phyloP scores from a whole-genome alignment of 2,888 invertebrate genomes.

The Octodonta nipae region DNA sequence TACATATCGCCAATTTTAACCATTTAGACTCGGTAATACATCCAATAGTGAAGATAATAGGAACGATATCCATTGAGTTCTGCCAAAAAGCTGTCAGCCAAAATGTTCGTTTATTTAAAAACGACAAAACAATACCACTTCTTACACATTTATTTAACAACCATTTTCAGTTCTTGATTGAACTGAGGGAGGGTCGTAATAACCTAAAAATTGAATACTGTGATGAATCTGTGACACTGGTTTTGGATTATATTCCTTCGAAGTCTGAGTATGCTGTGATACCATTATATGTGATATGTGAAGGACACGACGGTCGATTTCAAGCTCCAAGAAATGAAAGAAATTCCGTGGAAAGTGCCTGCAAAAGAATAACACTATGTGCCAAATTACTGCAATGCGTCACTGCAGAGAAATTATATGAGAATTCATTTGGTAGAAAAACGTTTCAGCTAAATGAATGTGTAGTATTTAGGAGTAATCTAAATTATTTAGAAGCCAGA shows the following conservation, averaged over 20 bases:
- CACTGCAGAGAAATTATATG: conserved; percentile 74
- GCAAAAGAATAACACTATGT: conserved; percentile 60
- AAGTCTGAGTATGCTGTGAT: conserved; percentile 50
- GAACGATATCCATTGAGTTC: too few relatives aligned
- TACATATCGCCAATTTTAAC: conserved; percentile 18
- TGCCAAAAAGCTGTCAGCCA: conserved; percentile 12
- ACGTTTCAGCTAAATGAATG: conserved; percentile 75
- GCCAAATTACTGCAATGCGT: conserved; percentile 72
- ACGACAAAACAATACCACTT: too few relatives aligned
- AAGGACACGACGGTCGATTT: conserved; percentile 65
- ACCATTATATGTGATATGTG: conserved; percentile 72
- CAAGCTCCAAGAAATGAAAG: conserved; percentile 42
- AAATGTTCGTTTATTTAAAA: conserved; percentile 11
- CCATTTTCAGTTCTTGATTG: conserved; percentile 56
- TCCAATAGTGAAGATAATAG: conserved; percentile 19
- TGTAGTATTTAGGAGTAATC: conserved; percentile 56
- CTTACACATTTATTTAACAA: conserved; percentile 38
- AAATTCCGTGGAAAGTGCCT: conserved; percentile 55
- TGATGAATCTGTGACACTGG: conserved; percentile 36
- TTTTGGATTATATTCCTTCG: conserved; percentile 45
- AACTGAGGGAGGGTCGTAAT: conserved; percentile 51
- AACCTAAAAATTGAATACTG: conserved; percentile 46
- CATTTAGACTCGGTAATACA: conserved; percentile 17
- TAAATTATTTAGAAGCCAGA: conserved; percentile 57
- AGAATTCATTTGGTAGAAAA: conserved; percentile 62